Conservation (phyloP, 2,113 vertebrate species). For the Felis catus region DNA sequence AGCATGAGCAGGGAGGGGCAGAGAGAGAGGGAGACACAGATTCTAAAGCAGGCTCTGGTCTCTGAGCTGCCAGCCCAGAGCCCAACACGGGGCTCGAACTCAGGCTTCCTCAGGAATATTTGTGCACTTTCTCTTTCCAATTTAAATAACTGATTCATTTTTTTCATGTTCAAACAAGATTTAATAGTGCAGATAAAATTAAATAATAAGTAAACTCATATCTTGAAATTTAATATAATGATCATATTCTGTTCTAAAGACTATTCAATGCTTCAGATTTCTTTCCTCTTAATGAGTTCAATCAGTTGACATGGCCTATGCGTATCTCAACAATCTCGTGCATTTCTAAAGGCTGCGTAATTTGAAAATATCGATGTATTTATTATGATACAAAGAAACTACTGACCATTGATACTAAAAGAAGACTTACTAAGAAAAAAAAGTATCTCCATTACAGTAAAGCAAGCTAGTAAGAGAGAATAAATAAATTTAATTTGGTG, state of each 20-base stretch:
- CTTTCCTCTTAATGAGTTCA: background rate
- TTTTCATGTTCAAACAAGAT: background rate
- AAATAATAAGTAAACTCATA: background rate
- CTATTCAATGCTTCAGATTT: background rate
- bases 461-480: background rate
- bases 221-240: background rate
- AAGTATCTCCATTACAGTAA: background rate
- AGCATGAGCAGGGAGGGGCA: too few relatives aligned
- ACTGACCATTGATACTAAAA: background rate
- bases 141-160: background rate
- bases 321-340: background rate
- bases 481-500: background rate
- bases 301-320: background rate
- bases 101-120: background rate
- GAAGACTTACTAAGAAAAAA: background rate
- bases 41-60: too few relatives aligned
- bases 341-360: background rate
- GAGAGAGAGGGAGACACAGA: too few relatives aligned
- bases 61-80: too few relatives aligned
- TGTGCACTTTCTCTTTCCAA: background rate
- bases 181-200: background rate
- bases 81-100: too few relatives aligned
- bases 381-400: background rate
- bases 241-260: conserved; percentile 15
- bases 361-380: conserved; percentile 14